These are phyloP conservation scores for Drosophila melanosoma DNA, from an alignment of 2,888 invertebrate genomes.

Conservation along the genomic window DNA sequence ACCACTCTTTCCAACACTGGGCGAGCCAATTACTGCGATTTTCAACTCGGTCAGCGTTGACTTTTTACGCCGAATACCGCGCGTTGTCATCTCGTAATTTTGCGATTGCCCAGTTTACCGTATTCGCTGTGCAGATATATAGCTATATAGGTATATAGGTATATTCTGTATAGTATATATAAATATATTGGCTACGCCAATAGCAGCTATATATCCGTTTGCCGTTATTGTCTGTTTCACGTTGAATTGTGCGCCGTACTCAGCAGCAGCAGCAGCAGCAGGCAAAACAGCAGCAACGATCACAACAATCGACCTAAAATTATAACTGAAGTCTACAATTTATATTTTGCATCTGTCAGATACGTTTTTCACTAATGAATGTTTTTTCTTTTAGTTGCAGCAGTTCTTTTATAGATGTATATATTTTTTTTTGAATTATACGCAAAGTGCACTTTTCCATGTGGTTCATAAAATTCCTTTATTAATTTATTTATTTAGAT, in stretches of 20 bases:
- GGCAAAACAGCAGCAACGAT: conserved; percentile 29
- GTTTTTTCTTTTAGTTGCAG: conserved; percentile 31
- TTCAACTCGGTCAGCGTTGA: conserved; percentile 95
- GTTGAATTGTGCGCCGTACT: conserved; percentile 51
- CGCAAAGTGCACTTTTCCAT: conserved; percentile 65
- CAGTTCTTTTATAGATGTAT: conserved; percentile 18
- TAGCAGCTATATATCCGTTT: conserved; percentile 57
- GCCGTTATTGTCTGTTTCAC: conserved; percentile 52
- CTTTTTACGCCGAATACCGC: conserved; percentile 95
- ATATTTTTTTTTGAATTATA: conserved; percentile 35
- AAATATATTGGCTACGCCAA: conserved; percentile 23
- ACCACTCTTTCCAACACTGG: conserved; percentile 97
- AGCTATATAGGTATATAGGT: conserved; percentile 2
- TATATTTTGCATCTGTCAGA: conserved; percentile 28
- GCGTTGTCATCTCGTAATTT: conserved; percentile 88
- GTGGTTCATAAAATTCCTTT: conserved; percentile 43
- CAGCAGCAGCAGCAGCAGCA: conserved; percentile 4
- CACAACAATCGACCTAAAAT: conserved; percentile 72
- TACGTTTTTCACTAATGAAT: conserved; percentile 44
- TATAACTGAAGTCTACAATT: conserved; percentile 49
- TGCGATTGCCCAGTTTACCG: conserved; percentile 47
- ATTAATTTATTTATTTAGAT: conserved; percentile 74
- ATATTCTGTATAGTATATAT: conserved; percentile 20
- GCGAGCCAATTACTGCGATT: conserved; percentile 95
- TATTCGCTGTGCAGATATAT: conserved; percentile 28